Evolutionary conservation across 1,140 invertebrate genomes (phyloP).

Genomic region (Laupala kohalensis): DNA sequence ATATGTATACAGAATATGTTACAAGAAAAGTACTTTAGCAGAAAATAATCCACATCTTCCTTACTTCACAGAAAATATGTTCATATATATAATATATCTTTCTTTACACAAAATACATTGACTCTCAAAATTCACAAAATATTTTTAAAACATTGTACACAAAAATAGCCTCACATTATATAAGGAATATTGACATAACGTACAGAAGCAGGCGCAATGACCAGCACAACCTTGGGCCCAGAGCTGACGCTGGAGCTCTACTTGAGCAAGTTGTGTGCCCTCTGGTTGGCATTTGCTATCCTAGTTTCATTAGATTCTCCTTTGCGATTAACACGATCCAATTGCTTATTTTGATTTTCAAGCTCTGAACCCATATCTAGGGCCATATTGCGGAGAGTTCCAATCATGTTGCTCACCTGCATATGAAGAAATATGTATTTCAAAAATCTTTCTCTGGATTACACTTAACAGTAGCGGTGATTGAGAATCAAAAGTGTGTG

Average conservation of each 20-base stretch:
- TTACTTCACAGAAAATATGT: background rate
- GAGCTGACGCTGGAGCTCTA: background rate
- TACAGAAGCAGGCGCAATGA: background rate
- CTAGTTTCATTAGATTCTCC: conserved; percentile 29
- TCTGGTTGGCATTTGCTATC: conserved; percentile 23
- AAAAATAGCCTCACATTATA: background rate
- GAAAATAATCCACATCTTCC: background rate
- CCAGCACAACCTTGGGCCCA: background rate
- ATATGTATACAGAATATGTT: background rate
- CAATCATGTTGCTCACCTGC: conserved; percentile 46
- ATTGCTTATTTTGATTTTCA: conserved; percentile 45
- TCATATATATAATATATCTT: background rate
- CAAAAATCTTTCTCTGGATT: too few relatives aligned
- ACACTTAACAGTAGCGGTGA: too few relatives aligned
- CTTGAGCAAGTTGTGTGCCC: conserved; percentile 22
- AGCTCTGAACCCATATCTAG: conserved; percentile 54
- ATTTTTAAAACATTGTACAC: background rate
- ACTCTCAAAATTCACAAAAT: background rate
- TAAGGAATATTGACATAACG: background rate
- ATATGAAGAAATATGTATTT: too few relatives aligned
- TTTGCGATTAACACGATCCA: conserved; percentile 48
- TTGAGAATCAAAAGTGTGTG: too few relatives aligned
- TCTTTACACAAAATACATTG: background rate
- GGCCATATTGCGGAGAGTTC: conserved; percentile 55
- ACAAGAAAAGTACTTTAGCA: background rate